Evolutionary conservation across 1,140 invertebrate species (phyloP).

Genomic region (Ephestia elutella): DNA sequence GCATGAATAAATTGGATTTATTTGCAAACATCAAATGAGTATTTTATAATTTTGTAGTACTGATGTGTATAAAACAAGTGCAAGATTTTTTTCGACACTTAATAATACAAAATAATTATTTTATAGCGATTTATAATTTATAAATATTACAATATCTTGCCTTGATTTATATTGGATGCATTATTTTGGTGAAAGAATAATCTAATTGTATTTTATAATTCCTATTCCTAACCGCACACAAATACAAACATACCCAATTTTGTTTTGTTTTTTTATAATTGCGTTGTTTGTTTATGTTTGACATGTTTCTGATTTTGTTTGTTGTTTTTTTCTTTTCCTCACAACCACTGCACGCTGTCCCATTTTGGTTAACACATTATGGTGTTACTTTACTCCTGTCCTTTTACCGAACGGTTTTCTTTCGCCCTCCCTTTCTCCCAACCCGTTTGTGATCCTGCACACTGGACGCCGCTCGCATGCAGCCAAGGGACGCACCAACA

Average conservation of each 20-base stretch:
- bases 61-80: conserved; percentile 33
- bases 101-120: conserved; percentile 9
- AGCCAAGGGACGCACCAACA: conserved; percentile 99
- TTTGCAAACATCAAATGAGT: conserved; percentile 30
- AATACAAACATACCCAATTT: conserved; percentile 37
- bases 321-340: conserved; percentile 69
- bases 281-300: conserved; percentile 59
- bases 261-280: conserved; percentile 37
- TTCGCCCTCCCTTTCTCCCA: conserved; percentile 48
- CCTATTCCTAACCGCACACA: conserved; percentile 66
- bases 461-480: conserved; percentile 76
- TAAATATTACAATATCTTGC: conserved; percentile 25
- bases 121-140: neutral
- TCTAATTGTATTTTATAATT: conserved; percentile 66
- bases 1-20: conserved; percentile 34
- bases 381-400: conserved; percentile 59
- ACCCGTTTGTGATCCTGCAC: conserved; percentile 50
- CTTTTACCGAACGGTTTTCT: conserved; percentile 63
- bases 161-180: conserved; percentile 46
- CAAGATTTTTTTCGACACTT: conserved; percentile 24
- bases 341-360: conserved; percentile 65
- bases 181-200: conserved; percentile 58
- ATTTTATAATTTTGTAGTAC: conserved; percentile 35
- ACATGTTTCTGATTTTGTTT: conserved; percentile 71
- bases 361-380: conserved; percentile 54